Evolutionary conservation across 2,888 invertebrate genomes (phyloP).

Genomic region (Macaria notata): DNA sequence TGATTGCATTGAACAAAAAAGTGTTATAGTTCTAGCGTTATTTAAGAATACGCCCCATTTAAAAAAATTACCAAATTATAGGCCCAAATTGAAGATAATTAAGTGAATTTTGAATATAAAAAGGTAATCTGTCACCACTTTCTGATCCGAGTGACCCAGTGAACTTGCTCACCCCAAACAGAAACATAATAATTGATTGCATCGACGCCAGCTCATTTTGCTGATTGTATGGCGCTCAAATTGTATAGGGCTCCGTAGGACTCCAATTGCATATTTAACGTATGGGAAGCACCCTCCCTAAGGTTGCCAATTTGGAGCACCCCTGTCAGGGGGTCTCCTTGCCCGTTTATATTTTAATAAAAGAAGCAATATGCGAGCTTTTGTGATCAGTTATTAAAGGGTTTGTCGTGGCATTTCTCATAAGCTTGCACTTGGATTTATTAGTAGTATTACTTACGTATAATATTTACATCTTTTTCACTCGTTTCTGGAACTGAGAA

Average conservation of each 20-base stretch:
- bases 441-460: neutral
- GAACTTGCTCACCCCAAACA: conserved; percentile 55
- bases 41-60: too few relatives aligned
- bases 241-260: conserved; percentile 74
- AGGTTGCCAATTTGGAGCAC: conserved; percentile 73
- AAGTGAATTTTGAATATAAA: too few relatives aligned
- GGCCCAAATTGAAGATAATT: too few relatives aligned
- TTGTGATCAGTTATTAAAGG: conserved; percentile 19
- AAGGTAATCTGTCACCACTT: too few relatives aligned
- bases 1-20: too few relatives aligned
- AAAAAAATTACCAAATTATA: too few relatives aligned
- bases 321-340: conserved; percentile 50
- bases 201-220: conserved; percentile 74
- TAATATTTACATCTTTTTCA: too few relatives aligned
- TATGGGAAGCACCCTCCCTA: conserved; percentile 73
- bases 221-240: conserved; percentile 71
- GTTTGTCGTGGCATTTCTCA: conserved; percentile 15
- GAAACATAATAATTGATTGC: conserved; percentile 78
- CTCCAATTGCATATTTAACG: conserved; percentile 79
- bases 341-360: conserved; percentile 69
- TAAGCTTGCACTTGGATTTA: conserved; percentile 2
- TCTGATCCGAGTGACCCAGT: conserved; percentile 51
- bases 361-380: conserved; percentile 45
- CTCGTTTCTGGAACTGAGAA: too few relatives aligned
- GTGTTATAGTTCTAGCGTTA: too few relatives aligned